Conservation (phyloP, 2,888 invertebrate species). For the Orchesellides sinensis region DNA sequence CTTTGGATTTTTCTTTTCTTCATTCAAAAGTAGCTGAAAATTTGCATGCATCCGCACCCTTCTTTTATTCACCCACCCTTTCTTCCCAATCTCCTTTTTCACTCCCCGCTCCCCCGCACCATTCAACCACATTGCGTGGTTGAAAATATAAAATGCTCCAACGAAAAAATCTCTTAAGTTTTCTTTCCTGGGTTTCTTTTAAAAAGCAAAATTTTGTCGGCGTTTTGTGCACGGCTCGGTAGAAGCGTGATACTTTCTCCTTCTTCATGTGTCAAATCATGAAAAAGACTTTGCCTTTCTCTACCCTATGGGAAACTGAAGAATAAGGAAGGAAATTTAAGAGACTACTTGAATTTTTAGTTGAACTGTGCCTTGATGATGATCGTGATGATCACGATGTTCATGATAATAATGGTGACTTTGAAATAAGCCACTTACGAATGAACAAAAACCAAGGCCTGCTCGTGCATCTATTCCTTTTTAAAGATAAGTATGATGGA, state of each 20-base stretch:
- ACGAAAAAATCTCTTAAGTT: constrained; percentile 15
- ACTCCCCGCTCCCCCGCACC: constrained; percentile 1
- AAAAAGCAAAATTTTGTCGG: constrained; percentile 54
- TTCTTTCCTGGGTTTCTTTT: constrained; percentile 22
- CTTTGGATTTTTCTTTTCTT: constrained; percentile 6
- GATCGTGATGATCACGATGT: constrained; percentile 27
- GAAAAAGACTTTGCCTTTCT: too few species aligned
- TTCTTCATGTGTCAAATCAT: too few species aligned
- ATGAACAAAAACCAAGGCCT: constrained; percentile 1
- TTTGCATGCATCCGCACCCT: constrained; percentile 33
- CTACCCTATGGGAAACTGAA: constrained; percentile 14
- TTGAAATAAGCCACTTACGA: constrained; percentile 53
- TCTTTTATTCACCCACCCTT: constrained; percentile 1
- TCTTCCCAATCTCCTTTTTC: constrained; percentile 5
- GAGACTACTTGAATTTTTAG: constrained; percentile 21
- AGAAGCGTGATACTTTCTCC: not conserved
- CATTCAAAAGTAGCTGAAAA: constrained; percentile 48
- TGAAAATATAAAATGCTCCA: constrained; percentile 31
- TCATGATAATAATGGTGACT: constrained; percentile 50
- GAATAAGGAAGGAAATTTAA: constrained; percentile 6
- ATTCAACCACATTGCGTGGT: not conserved
- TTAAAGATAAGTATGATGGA: too few species aligned
- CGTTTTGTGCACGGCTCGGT: not conserved
- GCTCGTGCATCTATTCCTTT: too few species aligned
- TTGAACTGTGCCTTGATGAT: constrained; percentile 32